Percentiles rank a stretch among this genome's conserved stretches.
Evolutionary conservation across 2,113 vertebrate genomes (phyloP).

Genomic region (Toxotes jaculatrix): DNA sequence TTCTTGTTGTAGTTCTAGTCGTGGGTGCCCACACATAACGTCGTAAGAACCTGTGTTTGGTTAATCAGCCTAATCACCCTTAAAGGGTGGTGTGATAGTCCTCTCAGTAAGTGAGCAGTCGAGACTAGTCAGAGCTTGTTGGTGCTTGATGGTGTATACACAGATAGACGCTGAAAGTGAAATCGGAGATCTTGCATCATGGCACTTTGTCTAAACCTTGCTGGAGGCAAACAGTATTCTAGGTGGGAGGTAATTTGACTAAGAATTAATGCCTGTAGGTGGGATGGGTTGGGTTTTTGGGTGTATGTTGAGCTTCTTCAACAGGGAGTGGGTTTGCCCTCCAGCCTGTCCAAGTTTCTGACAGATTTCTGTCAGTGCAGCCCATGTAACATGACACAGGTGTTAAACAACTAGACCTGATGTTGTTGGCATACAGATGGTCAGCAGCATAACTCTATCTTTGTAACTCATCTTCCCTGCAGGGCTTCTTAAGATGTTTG

Average conservation of each 20-base stretch:
- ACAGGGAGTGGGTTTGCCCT: constrained; percentile 42
- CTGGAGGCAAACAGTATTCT: constrained; percentile 29
- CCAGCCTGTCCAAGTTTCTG: constrained; percentile 31
- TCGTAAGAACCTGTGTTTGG: not conserved
- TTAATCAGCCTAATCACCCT: constrained; percentile 7
- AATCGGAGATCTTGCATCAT: constrained; percentile 49
- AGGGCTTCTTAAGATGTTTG: not conserved
- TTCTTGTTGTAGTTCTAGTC: not conserved
- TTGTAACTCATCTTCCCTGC: constrained; percentile 8
- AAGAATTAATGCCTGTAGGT: constrained; percentile 30
- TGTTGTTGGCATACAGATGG: not conserved
- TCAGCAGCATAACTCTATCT: constrained; percentile 14
- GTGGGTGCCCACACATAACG: not conserved
- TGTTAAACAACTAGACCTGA: constrained; percentile 10
- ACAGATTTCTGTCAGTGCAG: constrained; percentile 13
- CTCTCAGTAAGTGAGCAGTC: not conserved
- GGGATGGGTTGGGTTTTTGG: constrained; percentile 40
- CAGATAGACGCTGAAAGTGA: constrained; percentile 42
- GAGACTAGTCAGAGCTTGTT: constrained; percentile 47
- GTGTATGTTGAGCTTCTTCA: constrained; percentile 33
- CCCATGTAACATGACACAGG: constrained; percentile 25
- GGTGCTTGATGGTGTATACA: constrained; percentile 1
- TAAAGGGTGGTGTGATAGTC: not conserved
- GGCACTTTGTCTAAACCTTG: constrained; percentile 44
- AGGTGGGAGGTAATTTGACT: constrained; percentile 51